These are phyloP conservation scores for Spodoptera exigua DNA, from an alignment of 2,888 invertebrate genomes.

Conservation along the genomic window DNA sequence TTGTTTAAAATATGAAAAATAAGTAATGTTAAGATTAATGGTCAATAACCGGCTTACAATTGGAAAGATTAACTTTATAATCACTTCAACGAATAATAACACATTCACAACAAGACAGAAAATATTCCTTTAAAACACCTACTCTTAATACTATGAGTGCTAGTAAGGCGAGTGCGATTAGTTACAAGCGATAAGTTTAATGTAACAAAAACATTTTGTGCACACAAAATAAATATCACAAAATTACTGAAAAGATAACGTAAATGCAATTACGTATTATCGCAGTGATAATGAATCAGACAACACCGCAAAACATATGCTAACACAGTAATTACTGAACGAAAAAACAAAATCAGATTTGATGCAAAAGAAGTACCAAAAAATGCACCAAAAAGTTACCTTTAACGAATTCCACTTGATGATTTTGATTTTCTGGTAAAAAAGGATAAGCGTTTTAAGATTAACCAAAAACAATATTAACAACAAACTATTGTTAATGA, in stretches of 20 bases:
- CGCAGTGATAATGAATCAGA: slow-evolving; percentile 26
- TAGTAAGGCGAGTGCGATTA: slow-evolving; percentile 7
- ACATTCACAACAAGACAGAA: too few relatives aligned
- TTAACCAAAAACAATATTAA: slow-evolving; percentile 2
- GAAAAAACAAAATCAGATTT: slow-evolving; percentile 12
- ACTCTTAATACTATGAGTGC: background rate
- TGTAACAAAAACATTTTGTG: slow-evolving; percentile 8
- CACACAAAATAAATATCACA: slow-evolving; percentile 22
- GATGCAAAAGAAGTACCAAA: slow-evolving; percentile 8
- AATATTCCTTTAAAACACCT: too few relatives aligned
- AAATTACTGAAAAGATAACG: slow-evolving; percentile 30
- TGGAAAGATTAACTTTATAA: too few relatives aligned
- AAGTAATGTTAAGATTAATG: too few relatives aligned
- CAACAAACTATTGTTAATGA: too few relatives aligned
- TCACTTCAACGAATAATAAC: too few relatives aligned
- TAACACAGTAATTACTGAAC: slow-evolving; percentile 17
- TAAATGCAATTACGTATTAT: slow-evolving; percentile 46
- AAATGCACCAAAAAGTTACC: slow-evolving; percentile 38
- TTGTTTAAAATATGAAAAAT: too few relatives aligned
- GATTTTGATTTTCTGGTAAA: slow-evolving; percentile 67
- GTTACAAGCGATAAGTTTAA: slow-evolving; percentile 7
- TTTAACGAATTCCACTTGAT: slow-evolving; percentile 65
- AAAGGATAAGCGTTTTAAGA: slow-evolving; percentile 13
- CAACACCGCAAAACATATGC: slow-evolving; percentile 21
- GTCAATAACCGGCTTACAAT: too few relatives aligned